Evolutionary conservation across 2,888 invertebrate genomes (phyloP), one percentile per base, ranked within the genome.

Genomic region (Prionchulus punctatus): DNA sequence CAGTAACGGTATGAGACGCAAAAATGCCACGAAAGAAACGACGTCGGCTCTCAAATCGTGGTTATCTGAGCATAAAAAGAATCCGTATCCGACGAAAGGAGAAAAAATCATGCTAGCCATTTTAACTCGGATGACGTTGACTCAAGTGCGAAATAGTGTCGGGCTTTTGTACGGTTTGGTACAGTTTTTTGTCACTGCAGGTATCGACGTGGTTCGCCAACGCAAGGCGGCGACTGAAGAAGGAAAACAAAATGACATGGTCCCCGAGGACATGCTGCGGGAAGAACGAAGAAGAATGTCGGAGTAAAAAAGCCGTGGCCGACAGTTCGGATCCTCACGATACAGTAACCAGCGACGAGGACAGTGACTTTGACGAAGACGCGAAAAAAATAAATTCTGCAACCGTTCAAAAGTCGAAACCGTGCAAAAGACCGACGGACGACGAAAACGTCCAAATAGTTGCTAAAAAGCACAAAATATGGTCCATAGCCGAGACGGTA

Each of bases 231-330:
- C 80, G 91, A 49, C 80, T 92, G 65, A 92, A 92, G 78, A 92
- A 92, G 72, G 91, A 91, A 76, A 91, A 91, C 77, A 91, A 91
- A 75, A 90, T 90, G 89, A 90, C 89, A 61, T 91, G 91, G 91
- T 87, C 88, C 70, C 88, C 89, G 58, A 84, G 88, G 74, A 89
- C 89, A 75, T 63, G 74, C 31, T 66, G 70, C 43, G 70, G 70
- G 48, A 72, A 72, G 26, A 73, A 72, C 57, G 72, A 71, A 50
- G 72, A 72, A 45, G 86, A 86, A 88, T 68, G 86, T n/a, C n/a
- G n/a, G n/a, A n/a, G n/a, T n/a, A n/a, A n/a, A n/a, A n/a, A n/a
- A n/a, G n/a, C n/a, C n/a, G n/a, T n/a, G n/a, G n/a, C n/a, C n/a
- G n/a, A n/a, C n/a, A n/a, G n/a, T n/a, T n/a, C n/a, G n/a, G n/a